A percentile compares a stretch with the other conserved stretches of the same genome.
Evolutionary conservation across 2,888 invertebrate genomes (phyloP).

Genomic region (Ophion slaviceki): DNA sequence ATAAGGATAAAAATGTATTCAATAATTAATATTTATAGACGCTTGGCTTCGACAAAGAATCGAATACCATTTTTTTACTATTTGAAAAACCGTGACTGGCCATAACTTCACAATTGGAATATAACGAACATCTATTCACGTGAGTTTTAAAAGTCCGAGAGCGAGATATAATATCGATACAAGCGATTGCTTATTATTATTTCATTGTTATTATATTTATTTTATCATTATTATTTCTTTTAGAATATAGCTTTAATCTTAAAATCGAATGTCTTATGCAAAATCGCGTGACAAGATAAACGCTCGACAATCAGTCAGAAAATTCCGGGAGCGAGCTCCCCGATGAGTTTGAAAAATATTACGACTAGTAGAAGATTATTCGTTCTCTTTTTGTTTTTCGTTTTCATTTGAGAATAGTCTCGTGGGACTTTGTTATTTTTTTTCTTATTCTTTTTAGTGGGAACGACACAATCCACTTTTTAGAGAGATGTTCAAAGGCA

Average conservation of each 20-base stretch:
- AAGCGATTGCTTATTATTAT: constrained; percentile 64
- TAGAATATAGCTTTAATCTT: constrained; percentile 67
- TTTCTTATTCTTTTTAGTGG: neutral
- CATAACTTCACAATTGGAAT: constrained; percentile 10
- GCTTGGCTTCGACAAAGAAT: too few species aligned
- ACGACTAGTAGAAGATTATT: constrained; percentile 16
- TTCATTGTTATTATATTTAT: neutral
- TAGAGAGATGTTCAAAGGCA: constrained; percentile 48
- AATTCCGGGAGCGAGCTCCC: constrained; percentile 9
- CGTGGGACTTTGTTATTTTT: neutral
- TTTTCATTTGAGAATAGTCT: neutral
- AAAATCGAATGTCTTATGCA: constrained; percentile 49
- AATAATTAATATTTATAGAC: neutral
- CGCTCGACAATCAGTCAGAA: constrained; percentile 44
- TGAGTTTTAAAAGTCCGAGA: constrained; percentile 50
- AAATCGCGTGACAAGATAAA: constrained; percentile 34
- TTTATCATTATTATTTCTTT: constrained; percentile 43
- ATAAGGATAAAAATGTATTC: neutral
- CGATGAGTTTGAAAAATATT: constrained; percentile 20
- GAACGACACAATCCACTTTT: constrained; percentile 6
- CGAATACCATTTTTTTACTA: too few species aligned
- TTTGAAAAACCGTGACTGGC: neutral
- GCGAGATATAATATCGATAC: constrained; percentile 56
- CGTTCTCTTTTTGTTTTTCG: constrained; percentile 3
- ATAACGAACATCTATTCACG: constrained; percentile 44